Evolutionary conservation across 2,888 invertebrate genomes (phyloP).

Genomic region (Hirtodrosophila confusa): DNA sequence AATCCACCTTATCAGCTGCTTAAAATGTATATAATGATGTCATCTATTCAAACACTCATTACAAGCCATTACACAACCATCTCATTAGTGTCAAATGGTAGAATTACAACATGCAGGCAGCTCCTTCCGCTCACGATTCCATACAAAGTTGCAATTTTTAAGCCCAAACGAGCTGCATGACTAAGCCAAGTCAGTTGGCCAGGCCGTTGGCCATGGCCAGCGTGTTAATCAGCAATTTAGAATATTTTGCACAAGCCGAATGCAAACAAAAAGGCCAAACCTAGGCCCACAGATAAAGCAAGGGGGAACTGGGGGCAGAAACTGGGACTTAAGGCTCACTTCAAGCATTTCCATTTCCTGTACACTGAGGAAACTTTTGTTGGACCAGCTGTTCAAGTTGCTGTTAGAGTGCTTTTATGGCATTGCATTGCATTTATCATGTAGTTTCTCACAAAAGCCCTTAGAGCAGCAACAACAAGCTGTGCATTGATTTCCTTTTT

Average conservation of each 20-base stretch:
- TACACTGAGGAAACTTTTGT: constrained; percentile 56
- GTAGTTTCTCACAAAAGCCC: constrained; percentile 69
- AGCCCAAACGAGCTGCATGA: constrained; percentile 49
- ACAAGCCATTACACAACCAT: constrained; percentile 38
- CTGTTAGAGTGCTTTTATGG: constrained; percentile 60
- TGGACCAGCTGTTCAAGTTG: constrained; percentile 54
- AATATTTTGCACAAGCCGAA: constrained; percentile 64
- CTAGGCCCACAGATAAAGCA: constrained; percentile 3
- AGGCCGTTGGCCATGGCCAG: constrained; percentile 38
- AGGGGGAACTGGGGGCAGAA: not conserved
- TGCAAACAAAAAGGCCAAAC: constrained; percentile 41
- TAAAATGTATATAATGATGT: constrained; percentile 7
- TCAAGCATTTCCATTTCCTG: constrained; percentile 65
- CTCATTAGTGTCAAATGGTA: constrained; percentile 52
- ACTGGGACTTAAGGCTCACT: constrained; percentile 24
- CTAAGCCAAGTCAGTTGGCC: constrained; percentile 53
- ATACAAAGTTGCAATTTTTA: constrained; percentile 21
- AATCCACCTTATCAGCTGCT: not conserved
- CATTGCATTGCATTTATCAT: constrained; percentile 72
- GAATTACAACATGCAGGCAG: constrained; percentile 24
- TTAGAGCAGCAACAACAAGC: constrained; percentile 44
- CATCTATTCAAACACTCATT: constrained; percentile 19
- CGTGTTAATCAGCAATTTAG: constrained; percentile 81
- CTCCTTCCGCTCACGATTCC: constrained; percentile 26
- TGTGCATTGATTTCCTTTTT: constrained; percentile 77